Evolutionary conservation across 2,888 invertebrate species (phyloP), one percentile per base, ranked within the genome.

Genomic region (Lacanobia wlatinum): DNA sequence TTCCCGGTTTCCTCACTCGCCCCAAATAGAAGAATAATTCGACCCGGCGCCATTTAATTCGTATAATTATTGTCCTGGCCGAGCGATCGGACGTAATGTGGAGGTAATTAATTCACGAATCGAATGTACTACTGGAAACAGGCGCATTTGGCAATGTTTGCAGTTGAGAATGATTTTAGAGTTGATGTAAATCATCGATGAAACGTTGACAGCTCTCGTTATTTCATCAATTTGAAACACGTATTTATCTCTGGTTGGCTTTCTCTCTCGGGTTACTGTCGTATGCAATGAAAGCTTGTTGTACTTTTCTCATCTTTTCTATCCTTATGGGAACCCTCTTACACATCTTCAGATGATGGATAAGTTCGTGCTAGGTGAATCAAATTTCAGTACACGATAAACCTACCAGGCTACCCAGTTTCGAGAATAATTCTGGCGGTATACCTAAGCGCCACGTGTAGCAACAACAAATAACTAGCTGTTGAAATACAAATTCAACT

Each of bases 81-180:
- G 56, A 12, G 43, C 60, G 46, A 69, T 67, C 65, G 60, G 63
- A 71, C 62, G 70, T 74, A 73, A 77, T 73, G 68, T 60, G 60
- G 34, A 18, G 21, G 74, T 82, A 85, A 84, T 84, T 75, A 83
- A 83, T 83, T 85, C 59, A 53, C 61, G 53, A 73, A 83, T 74
- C 73, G 65, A 74, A 80, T 52, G 50, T 63, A 68, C 61, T 64
- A 73, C 70, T 64, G 52, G 48, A 46, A 72, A 55, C 53, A 56
- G 62, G 63, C 28, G 21, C 52, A 62, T 53, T 74, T 52, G 18
- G 40, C 38, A 63, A 60, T 73, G 73, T 78, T 82, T 73, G 56
- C 34, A 18, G 52, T 62, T 55, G 56, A 12, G 43, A 60, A 68
- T 67, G 60, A 34, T 9, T n/a, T 64, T 70, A 40, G 1, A 28